Percentiles rank a stretch among this genome's conserved stretches.
These are phyloP conservation scores for Fratercula arctica DNA, from an alignment of 2,797 vertebrate genomes.

Conservation along the genomic window DNA sequence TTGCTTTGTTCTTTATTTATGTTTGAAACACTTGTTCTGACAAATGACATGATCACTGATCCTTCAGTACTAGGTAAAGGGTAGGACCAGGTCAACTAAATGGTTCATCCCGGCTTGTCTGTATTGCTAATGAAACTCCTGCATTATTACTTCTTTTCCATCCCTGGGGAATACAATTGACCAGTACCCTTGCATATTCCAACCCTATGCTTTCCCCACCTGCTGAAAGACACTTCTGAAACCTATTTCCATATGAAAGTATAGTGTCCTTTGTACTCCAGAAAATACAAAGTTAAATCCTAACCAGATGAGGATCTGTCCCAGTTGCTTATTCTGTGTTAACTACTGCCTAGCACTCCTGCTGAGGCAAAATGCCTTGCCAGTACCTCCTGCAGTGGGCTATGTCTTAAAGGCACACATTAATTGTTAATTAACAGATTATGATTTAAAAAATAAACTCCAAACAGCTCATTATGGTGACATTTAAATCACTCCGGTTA, in stretches of 20 bases:
- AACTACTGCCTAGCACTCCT: slow-evolving; percentile 36
- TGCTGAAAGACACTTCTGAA: slow-evolving; percentile 7
- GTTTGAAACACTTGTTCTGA: background rate
- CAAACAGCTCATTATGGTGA: slow-evolving; percentile 44
- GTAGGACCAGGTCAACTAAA: background rate
- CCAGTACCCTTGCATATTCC: background rate
- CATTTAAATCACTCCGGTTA: slow-evolving; percentile 38
- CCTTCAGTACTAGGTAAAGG: background rate
- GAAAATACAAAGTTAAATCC: slow-evolving; percentile 44
- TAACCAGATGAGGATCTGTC: slow-evolving; percentile 4
- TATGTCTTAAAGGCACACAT: slow-evolving; percentile 52
- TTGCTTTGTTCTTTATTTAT: background rate
- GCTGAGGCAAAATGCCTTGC: slow-evolving; percentile 37
- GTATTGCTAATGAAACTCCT: background rate
- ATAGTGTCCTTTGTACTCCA: background rate
- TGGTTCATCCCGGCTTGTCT: background rate
- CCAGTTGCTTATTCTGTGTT: slow-evolving; percentile 15
- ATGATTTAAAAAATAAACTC: slow-evolving; percentile 53
- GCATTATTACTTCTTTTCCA: background rate
- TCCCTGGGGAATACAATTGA: background rate
- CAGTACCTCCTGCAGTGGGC: slow-evolving; percentile 44
- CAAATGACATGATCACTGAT: background rate
- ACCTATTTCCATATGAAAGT: slow-evolving; percentile 27
- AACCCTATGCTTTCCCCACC: background rate
- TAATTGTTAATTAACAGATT: slow-evolving; percentile 63